Evolutionary conservation across 2,797 vertebrate genomes (phyloP), one percentile per base, ranked within the genome.

Genomic region (Brachymystax lenok): DNA sequence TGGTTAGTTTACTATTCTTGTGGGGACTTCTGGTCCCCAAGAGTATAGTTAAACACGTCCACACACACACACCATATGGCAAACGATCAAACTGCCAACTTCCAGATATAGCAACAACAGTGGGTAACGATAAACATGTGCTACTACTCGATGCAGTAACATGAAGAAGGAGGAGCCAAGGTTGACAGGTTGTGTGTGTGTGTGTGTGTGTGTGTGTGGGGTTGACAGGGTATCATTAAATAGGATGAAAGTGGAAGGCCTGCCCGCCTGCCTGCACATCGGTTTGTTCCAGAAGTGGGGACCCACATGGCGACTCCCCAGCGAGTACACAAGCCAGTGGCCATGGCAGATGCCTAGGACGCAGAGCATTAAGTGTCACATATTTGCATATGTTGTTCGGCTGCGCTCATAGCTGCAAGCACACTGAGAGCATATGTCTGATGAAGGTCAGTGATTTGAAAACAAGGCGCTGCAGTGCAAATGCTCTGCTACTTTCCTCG

Each of bases 381-480:
- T 86, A 88, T 89, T 87, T 89, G 86, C 89, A 90, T 90, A 87
- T 87, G 90, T 82, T 89, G 72, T 80, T 74, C 76, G 33, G 84
- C 79, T 30, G 83, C 81, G 81, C 81, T 74, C 74, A 5, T 12
- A 82, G 83, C 85, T 16, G 66, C 77, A 2, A 79, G 71, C 77
- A 71, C 83, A 56, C 78, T 70, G 30, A 69, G 56, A 88, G 88
- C 90, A 89, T 86, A 87, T 85, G 88, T 89, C 84, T 79, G 85
- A 89, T 82, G 84, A 89, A 91, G 88, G 91, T 91, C 88, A 84
- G 79, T 71, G 83, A 79, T 87, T 89, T 80, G 79, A 87, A 85
- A 91, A 87, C 86, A 86, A 88, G 80, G 67, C 80, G 74, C 79
- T 66, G 68, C 69, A 56, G 82, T 75, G 79, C 77, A 24, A 69